Evolutionary conservation across 2,888 invertebrate genomes (phyloP).

Genomic region (Tenodera sinensis): DNA sequence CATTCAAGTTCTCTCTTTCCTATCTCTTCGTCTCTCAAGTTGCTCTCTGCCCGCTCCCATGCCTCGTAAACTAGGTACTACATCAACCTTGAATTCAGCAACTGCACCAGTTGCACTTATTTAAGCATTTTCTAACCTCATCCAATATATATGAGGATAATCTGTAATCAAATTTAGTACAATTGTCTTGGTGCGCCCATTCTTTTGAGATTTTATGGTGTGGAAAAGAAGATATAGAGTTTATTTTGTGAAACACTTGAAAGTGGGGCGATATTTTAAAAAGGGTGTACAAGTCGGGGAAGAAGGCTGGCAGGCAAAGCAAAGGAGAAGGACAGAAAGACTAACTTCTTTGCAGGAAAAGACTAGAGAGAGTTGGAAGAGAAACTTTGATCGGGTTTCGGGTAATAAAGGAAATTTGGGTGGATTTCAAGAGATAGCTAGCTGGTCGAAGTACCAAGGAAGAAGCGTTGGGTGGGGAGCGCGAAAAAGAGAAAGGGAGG

Average conservation of each 20-base stretch:
- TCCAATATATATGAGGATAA: constrained; percentile 40
- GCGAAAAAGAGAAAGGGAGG: not conserved
- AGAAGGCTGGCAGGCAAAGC: not conserved
- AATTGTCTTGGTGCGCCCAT: constrained; percentile 39
- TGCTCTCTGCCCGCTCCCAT: not conserved
- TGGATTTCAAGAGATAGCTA: constrained; percentile 34
- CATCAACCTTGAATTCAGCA: constrained; percentile 16
- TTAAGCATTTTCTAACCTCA: constrained; percentile 37
- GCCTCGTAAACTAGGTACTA: constrained; percentile 23
- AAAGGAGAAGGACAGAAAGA: not conserved
- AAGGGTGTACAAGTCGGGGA: constrained; percentile 33
- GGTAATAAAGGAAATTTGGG: constrained; percentile 39
- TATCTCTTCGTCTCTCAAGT: not conserved
- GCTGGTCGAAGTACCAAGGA: not conserved
- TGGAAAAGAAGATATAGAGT: constrained; percentile 42
- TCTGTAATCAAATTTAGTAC: constrained; percentile 41
- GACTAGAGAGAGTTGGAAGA: constrained; percentile 22
- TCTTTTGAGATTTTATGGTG: constrained; percentile 39
- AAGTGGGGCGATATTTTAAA: constrained; percentile 38
- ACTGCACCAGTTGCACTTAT: constrained; percentile 38
- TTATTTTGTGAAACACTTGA: constrained; percentile 40
- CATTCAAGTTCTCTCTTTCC: not conserved
- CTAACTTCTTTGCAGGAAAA: not conserved
- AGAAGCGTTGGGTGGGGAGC: not conserved
- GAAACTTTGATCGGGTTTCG: constrained; percentile 39